Base-by-base conservation (phyloP, 1,140 invertebrate species). In the Uloborus diversus region DNA sequence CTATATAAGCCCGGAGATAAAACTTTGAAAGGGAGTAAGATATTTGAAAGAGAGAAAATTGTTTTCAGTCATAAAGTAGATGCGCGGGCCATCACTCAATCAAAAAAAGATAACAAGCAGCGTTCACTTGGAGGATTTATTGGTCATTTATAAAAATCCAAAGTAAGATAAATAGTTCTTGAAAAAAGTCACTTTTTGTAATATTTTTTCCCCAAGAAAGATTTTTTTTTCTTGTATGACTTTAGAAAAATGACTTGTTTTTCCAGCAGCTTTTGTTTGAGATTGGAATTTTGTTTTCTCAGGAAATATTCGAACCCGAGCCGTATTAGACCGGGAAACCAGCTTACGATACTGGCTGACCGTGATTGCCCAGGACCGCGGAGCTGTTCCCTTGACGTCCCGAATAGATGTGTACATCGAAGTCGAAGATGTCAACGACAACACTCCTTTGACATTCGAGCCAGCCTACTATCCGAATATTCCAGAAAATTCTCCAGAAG, bases 371-470 rank as follows among this genome's bases (percentile, higher is more conserved):
- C 92, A 95, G 85, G 96, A 98, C 87, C 91, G 93, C 81, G 95
- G 93, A 0, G 91, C 96, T 14, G 94, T 96, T 25, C 94, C 95
- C 3, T 88, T 94, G 2, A 92, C 92, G 84, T 90, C 93, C 32
- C 93, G 92, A 83, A 88, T 94, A 20, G 91, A 95, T 89, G 92
- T 98, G 20, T 97, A 93, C 86, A 90, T 98, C 35, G 90, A 93
- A 84, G 92, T 99, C 57, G 86, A 92, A 59, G 95, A 99, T 86
- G 93, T 93, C 84, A 99, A 99, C 87, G 96, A 99, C 88, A 96
- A 97, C 88, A 91, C 92, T 27, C 96, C 97, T 28, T 88, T 96
- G 86, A 95, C 96, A 37, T 90, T 91, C 75, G 90, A 92, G 69
- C 93, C 96, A 2, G 92, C 95, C 47, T 98, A 98, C 88, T 92